Evolutionary conservation across 2,888 invertebrate species (phyloP).

Genomic region (Himalopsyche kuldschensis): DNA sequence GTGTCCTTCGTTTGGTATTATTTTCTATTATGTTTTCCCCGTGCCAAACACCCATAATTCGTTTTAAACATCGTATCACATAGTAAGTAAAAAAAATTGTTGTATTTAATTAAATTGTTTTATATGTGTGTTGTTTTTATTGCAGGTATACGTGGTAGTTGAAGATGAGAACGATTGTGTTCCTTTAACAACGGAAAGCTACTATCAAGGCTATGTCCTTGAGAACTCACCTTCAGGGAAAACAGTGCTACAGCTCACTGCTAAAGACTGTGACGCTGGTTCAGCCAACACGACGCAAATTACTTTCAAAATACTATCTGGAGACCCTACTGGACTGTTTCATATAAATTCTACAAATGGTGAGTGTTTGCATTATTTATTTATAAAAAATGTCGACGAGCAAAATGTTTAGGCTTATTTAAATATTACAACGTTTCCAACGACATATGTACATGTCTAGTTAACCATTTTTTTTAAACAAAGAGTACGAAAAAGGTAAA

Average conservation of each 20-base stretch:
- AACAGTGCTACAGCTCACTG: slow-evolving; percentile 70
- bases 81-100: no score
- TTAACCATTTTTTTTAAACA: no score
- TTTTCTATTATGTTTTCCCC: no score
- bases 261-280: slow-evolving; percentile 73
- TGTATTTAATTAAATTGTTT: background rate
- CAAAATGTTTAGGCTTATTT: background rate
- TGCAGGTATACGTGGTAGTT: slow-evolving; percentile 69
- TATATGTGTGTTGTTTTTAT: background rate
- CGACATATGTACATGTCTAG: no score
- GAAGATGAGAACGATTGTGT: slow-evolving; percentile 86
- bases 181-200: slow-evolving; percentile 78
- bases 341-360: slow-evolving; percentile 75
- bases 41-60: no score
- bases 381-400: background rate
- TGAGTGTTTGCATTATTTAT: slow-evolving; percentile 48
- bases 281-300: slow-evolving; percentile 49
- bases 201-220: slow-evolving; percentile 74
- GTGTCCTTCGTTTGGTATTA: no score
- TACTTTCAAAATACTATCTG: slow-evolving; percentile 74
- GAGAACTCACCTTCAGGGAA: slow-evolving; percentile 73
- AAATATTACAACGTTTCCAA: no score
- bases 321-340: slow-evolving; percentile 82
- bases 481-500: no score
- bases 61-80: no score